A percentile compares a stretch with the other conserved stretches of the same genome.
phyloP scores from a whole-genome alignment of 1,140 invertebrate species.

The Contarinia nasturtii region DNA sequence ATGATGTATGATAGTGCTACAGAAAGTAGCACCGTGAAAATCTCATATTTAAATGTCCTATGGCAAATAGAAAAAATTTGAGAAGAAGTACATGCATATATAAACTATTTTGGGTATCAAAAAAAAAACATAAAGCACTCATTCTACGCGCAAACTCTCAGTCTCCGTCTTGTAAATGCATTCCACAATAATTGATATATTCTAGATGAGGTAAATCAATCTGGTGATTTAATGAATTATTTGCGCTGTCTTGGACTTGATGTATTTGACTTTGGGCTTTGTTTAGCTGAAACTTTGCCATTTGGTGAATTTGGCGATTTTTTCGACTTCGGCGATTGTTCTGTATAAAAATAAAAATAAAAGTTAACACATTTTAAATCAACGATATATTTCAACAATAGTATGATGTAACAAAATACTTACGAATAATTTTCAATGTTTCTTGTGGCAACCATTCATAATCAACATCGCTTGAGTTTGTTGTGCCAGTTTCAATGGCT shows the following conservation, averaged over 20 bases:
- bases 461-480: slow-evolving; percentile 83
- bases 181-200: background rate
- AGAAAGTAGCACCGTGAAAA: no score
- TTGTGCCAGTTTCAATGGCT: slow-evolving; percentile 57
- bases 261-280: slow-evolving; percentile 26
- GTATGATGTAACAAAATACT: slow-evolving; percentile 24
- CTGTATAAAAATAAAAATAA: slow-evolving; percentile 24
- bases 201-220: background rate
- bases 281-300: slow-evolving; percentile 12
- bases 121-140: background rate
- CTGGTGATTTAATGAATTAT: slow-evolving; percentile 5
- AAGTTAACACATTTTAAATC: slow-evolving; percentile 6
- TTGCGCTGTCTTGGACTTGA: slow-evolving; percentile 55
- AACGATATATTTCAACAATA: slow-evolving; percentile 3
- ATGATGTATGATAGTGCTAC: no score
- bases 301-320: slow-evolving; percentile 30
- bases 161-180: background rate
- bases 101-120: no score
- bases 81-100: no score
- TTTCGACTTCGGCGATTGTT: slow-evolving; percentile 30
- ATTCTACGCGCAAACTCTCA: background rate
- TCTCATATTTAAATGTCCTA: no score
- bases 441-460: slow-evolving; percentile 96
- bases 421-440: slow-evolving; percentile 62
- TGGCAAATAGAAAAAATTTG: no score